These are phyloP conservation scores for Eupeodes luniger DNA, from an alignment of 2,888 invertebrate species.

Conservation along the genomic window DNA sequence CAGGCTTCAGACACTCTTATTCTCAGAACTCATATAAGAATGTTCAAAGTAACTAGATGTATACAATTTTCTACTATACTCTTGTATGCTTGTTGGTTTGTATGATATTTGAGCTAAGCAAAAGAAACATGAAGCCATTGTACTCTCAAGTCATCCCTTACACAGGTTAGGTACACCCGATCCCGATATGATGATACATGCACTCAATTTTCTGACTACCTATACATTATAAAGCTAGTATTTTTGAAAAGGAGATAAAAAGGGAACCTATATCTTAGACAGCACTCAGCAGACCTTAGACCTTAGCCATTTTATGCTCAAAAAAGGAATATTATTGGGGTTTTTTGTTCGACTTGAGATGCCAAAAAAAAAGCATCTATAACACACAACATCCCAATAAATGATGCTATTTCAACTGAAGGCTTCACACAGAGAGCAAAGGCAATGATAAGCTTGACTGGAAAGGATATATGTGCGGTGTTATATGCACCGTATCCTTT, in stretches of 20 bases:
- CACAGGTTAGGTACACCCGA: background rate
- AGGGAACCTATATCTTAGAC: background rate
- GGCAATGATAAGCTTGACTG: conserved; percentile 48
- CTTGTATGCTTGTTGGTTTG: background rate
- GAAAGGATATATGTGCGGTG: conserved; percentile 7
- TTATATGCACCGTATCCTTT: background rate
- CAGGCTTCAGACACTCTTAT: background rate
- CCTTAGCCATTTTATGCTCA: background rate
- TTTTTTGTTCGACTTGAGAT: conserved; percentile 18
- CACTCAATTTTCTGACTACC: background rate
- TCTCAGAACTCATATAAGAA: background rate
- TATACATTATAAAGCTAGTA: background rate
- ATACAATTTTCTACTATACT: background rate
- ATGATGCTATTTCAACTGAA: conserved; percentile 34
- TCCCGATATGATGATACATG: background rate
- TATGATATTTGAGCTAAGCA: background rate
- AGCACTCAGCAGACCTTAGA: too few relatives aligned
- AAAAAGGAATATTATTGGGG: background rate
- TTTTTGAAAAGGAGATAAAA: background rate
- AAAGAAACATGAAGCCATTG: background rate
- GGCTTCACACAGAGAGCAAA: conserved; percentile 40
- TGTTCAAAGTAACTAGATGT: background rate
- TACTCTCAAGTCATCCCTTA: background rate
- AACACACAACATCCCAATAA: background rate
- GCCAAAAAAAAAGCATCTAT: conserved; percentile 56